These are phyloP conservation scores for Brienomyrus brachyistius DNA, from an alignment of 2,113 vertebrate genomes.

Conservation along the genomic window DNA sequence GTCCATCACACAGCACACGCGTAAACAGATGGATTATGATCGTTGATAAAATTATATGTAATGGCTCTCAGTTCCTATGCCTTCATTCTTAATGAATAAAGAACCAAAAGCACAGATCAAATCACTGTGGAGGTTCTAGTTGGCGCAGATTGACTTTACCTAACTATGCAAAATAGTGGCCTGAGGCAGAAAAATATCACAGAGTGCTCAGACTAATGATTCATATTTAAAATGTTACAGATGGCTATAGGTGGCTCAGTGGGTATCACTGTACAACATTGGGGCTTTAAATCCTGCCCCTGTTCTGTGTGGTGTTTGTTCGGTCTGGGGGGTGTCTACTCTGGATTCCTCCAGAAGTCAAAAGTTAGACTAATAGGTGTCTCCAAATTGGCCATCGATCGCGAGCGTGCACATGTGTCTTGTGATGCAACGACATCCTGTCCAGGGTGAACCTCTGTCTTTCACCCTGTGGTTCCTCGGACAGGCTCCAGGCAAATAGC, in stretches of 20 bases:
- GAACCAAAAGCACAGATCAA: not conserved
- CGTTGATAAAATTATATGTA: not conserved
- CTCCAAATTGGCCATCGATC: not conserved
- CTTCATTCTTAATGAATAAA: not conserved
- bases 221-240: not conserved
- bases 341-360: not conserved
- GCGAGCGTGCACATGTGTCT: not conserved
- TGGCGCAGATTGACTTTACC: not conserved
- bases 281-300: not conserved
- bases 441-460: not conserved
- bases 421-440: not conserved
- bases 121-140: not conserved
- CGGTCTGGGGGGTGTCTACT: not conserved
- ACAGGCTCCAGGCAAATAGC: not conserved
- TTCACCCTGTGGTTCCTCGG: not conserved
- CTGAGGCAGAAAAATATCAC: not conserved
- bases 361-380: not conserved
- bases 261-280: not conserved
- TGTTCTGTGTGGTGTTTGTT: not conserved
- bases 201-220: not conserved
- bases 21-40: not conserved
- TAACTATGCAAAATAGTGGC: constrained; percentile 1
- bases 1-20: not conserved
- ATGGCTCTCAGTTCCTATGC: not conserved
- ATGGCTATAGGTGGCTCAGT: not conserved